Evolutionary conservation across 1,140 invertebrate species (phyloP), one percentile per base, ranked within the genome.

Genomic region (Megalopta genalis): DNA sequence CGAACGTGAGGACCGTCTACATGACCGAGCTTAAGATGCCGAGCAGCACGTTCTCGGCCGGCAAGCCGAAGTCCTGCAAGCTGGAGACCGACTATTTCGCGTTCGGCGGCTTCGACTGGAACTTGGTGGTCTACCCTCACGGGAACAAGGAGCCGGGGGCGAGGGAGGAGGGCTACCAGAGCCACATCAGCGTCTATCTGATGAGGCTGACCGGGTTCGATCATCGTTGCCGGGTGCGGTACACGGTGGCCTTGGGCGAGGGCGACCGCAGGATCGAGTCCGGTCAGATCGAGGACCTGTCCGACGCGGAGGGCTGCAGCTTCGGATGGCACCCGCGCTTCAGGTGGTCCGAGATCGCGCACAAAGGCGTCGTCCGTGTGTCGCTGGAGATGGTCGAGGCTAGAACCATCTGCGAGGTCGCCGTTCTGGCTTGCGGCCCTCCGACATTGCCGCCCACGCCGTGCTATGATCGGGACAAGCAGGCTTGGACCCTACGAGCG

Each of bases 71-170:
- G 64, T 84, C 90, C 3, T 92, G 86, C 88, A 94, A 96, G 82
- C 87, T 96, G 59, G 96, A 97, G 88, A 96, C 95, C 1, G 93
- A 93, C 14, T 96, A 95, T 86, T 97, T 97, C 88, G 93, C 94
- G 0, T 97, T 96, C 86, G 96, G 96, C 7, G 96, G 96, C 16
- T 97, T 97, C 88, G 97, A 98, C 85, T 98, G 97, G 97, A 97
- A 96, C 82, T 91, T 98, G 10, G 94, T 95, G 0, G 94, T 97
- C 16, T 96, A 95, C 85, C 96, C 96, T 0, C 93, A 95, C 32
- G 95, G 95, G 12, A 94, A 93, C 75, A 93, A 93, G 69, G 92
- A 94, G 8, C 46, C 87, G 6, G 10, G 0, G 10, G 0, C 42
- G 9, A 46, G 42, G 10, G 42, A 2, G 42, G 92, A 93, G 37